Conservation (phyloP, 2,888 invertebrate genomes). For the Lutraria lutraria region DNA sequence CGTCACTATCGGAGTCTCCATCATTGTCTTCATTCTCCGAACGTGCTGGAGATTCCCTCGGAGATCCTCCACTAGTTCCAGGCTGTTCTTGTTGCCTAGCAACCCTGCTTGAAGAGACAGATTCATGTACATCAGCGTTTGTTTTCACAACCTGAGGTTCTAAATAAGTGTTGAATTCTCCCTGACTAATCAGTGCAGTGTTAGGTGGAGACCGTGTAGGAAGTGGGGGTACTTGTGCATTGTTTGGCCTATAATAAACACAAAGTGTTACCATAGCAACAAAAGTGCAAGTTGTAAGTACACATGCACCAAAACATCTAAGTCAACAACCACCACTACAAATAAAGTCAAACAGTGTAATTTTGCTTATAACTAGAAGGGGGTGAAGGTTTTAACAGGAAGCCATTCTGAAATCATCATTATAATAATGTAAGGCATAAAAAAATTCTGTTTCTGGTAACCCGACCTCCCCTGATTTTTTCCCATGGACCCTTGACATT, state of each 20-base stretch:
- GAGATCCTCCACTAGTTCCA: background rate
- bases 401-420: no score
- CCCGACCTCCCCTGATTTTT: no score
- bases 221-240: constrained; percentile 43
- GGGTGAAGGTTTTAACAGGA: no score
- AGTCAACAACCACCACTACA: background rate
- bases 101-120: constrained; percentile 36
- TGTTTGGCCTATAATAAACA: constrained; percentile 11
- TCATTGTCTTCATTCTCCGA: constrained; percentile 12
- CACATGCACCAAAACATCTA: background rate
- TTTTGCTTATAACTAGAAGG: no score
- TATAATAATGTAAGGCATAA: no score
- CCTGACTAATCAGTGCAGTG: constrained; percentile 37
- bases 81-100: constrained; percentile 12
- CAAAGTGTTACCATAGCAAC: background rate
- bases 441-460: no score
- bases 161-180: constrained; percentile 40
- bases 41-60: background rate
- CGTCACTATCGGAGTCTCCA: constrained; percentile 5
- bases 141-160: constrained; percentile 28
- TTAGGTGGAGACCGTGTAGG: constrained; percentile 52
- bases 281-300: background rate
- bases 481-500: no score
- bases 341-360: no score
- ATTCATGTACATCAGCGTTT: constrained; percentile 38